These are phyloP conservation scores for Psephotus haematonotus DNA, from an alignment of 2,113 vertebrate genomes.

Conservation along the genomic window DNA sequence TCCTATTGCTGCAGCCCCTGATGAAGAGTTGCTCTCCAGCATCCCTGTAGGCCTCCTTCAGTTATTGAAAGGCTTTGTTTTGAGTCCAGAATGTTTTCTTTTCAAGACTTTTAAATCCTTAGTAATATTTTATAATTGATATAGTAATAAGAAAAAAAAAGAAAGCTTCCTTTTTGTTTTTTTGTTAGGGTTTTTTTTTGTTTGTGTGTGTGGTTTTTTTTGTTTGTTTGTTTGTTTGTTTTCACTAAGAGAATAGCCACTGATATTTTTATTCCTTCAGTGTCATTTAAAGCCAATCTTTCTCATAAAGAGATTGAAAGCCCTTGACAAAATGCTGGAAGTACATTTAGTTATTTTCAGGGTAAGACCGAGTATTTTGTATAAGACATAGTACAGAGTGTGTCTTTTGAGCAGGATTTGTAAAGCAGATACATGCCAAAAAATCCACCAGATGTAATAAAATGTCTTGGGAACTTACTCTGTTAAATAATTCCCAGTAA, in stretches of 20 bases:
- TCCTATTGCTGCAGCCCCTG: background rate
- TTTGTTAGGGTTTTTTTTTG: too few relatives aligned
- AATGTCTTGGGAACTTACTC: background rate
- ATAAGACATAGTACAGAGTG: background rate
- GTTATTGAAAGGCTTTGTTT: background rate
- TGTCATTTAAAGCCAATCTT: background rate
- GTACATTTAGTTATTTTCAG: background rate
- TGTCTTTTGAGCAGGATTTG: background rate
- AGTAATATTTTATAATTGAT: background rate
- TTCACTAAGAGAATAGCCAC: background rate
- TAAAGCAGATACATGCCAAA: background rate
- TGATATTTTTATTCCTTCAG: background rate
- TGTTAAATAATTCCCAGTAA: conserved; percentile 12
- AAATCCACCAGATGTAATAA: background rate
- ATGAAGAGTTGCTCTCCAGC: background rate
- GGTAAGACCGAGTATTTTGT: background rate
- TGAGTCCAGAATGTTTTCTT: background rate
- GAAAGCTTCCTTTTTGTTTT: too few relatives aligned
- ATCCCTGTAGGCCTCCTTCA: background rate
- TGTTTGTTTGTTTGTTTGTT: too few relatives aligned
- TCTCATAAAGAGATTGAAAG: background rate
- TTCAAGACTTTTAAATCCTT: background rate
- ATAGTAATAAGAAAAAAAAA: background rate
- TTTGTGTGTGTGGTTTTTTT: too few relatives aligned
- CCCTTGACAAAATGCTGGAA: background rate